phyloP scores from a whole-genome alignment of 2,113 vertebrate species.

The Sprattus sprattus region DNA sequence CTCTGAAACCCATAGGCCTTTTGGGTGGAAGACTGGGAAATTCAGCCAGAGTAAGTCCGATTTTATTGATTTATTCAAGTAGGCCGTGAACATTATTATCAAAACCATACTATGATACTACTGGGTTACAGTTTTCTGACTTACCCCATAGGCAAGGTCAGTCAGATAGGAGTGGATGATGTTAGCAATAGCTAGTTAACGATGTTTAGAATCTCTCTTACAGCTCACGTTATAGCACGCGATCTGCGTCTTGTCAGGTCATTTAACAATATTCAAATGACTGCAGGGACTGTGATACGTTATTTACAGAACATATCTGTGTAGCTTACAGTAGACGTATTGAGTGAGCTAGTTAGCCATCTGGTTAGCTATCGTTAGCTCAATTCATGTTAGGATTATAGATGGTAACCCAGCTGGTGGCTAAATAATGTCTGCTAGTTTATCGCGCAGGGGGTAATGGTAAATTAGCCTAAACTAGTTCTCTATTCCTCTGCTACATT shows the following conservation, averaged over 20 bases:
- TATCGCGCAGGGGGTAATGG: background rate
- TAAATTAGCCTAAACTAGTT: no score
- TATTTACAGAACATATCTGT: background rate
- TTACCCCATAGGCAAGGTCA: background rate
- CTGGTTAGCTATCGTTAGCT: background rate
- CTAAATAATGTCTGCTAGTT: background rate
- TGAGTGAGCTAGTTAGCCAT: background rate
- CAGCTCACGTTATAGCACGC: background rate
- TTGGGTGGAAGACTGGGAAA: constrained; percentile 58
- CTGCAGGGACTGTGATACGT: background rate
- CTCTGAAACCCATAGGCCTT: constrained; percentile 52
- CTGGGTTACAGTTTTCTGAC: background rate
- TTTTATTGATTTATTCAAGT: background rate
- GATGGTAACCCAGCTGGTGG: background rate
- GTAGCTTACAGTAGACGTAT: background rate
- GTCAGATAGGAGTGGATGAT: background rate
- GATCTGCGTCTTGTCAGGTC: background rate
- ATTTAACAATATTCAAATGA: background rate
- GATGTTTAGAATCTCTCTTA: background rate
- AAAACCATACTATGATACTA: background rate
- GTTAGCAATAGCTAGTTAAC: background rate
- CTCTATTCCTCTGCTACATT: no score
- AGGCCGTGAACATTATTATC: background rate
- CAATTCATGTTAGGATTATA: background rate
- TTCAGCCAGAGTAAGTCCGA: constrained; percentile 63